Percentiles rank a stretch among this genome's conserved stretches.
Evolutionary conservation across 1,140 invertebrate genomes (phyloP).

Genomic region (Agrypnia vestita): DNA sequence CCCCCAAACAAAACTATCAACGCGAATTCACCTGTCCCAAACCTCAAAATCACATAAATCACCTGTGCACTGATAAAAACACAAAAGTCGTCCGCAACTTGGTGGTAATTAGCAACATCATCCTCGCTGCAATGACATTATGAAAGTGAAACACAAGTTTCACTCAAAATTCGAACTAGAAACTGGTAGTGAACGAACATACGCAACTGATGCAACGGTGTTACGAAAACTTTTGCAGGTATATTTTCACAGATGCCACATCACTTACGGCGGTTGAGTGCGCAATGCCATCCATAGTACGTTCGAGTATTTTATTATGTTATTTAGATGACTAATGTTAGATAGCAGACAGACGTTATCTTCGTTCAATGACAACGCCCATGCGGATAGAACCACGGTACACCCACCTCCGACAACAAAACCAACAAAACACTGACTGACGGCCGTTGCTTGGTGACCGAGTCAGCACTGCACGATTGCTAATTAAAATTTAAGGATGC

Average conservation of each 20-base stretch:
- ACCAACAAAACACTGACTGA: slow-evolving; percentile 43
- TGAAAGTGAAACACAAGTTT: slow-evolving; percentile 42
- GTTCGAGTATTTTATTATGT: slow-evolving; percentile 1
- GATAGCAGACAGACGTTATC: slow-evolving; percentile 34
- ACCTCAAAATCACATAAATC: slow-evolving; percentile 36
- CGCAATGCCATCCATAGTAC: slow-evolving; percentile 27
- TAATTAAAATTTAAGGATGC: too few species aligned
- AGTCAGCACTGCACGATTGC: slow-evolving; percentile 18
- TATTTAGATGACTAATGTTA: slow-evolving; percentile 23
- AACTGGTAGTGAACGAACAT: slow-evolving; percentile 17
- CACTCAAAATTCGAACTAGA: slow-evolving; percentile 29
- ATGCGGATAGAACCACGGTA: slow-evolving; percentile 22
- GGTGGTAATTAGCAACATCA: background rate
- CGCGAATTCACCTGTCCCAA: slow-evolving; percentile 26
- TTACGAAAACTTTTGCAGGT: slow-evolving; percentile 38
- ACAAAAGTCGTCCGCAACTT: slow-evolving; percentile 22
- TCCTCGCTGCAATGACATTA: slow-evolving; percentile 5
- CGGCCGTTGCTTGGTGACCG: slow-evolving; percentile 47
- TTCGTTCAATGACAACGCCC: slow-evolving; percentile 36
- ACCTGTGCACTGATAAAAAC: slow-evolving; percentile 40
- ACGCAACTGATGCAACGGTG: slow-evolving; percentile 17
- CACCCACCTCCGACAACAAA: slow-evolving; percentile 34
- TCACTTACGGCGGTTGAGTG: slow-evolving; percentile 10
- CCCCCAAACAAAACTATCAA: slow-evolving; percentile 36
- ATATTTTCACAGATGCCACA: slow-evolving; percentile 31